Evolutionary conservation across 2,888 invertebrate species (phyloP).

Genomic region (Callyntrura sp.): DNA sequence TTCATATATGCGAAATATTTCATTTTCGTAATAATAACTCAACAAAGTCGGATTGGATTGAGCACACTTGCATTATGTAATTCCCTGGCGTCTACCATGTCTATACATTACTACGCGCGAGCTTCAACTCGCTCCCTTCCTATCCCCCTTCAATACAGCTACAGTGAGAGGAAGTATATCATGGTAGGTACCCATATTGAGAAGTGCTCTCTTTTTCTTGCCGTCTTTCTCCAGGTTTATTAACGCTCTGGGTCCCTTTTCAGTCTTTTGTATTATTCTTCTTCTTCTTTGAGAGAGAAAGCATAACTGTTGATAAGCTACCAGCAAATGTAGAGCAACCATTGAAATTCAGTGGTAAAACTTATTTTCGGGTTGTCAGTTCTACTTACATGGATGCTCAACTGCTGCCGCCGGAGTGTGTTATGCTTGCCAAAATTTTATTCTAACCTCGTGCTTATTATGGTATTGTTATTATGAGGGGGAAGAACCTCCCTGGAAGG

Average conservation of each 20-base stretch:
- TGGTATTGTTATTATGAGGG: constrained; percentile 34
- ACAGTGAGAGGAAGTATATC: too few species aligned
- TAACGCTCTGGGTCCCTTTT: constrained; percentile 13
- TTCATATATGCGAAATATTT: neutral
- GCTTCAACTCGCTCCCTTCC: neutral
- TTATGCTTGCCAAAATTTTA: constrained; percentile 30
- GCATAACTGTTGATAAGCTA: constrained; percentile 26
- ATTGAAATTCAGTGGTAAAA: constrained; percentile 10
- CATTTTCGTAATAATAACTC: neutral
- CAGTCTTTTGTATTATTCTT: constrained; percentile 1
- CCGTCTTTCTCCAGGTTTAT: constrained; percentile 8
- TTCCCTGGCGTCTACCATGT: too few species aligned
- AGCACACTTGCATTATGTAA: neutral
- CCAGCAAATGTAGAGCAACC: neutral
- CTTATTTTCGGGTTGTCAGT: constrained; percentile 47
- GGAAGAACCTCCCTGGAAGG: neutral
- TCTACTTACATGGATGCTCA: constrained; percentile 25
- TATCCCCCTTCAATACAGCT: neutral
- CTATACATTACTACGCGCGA: too few species aligned
- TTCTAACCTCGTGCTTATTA: constrained; percentile 45
- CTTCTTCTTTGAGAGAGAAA: neutral
- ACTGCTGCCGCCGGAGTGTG: neutral
- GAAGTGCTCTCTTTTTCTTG: neutral
- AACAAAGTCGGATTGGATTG: neutral
- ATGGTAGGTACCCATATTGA: neutral